Evolutionary conservation across 1,140 invertebrate species (phyloP).

Genomic region (Drosophila ogumai): DNA sequence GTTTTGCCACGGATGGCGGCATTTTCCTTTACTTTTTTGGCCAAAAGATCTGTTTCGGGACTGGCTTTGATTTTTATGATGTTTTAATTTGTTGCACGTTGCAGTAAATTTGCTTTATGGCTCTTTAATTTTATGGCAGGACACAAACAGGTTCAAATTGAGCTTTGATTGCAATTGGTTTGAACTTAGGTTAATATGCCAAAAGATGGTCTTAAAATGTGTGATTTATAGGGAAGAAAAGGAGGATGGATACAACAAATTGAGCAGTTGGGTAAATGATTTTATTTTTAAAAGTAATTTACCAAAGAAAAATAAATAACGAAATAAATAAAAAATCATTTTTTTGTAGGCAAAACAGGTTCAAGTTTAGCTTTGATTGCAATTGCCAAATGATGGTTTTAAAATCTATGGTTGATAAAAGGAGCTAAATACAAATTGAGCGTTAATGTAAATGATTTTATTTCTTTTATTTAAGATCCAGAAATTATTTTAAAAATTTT

Average conservation of each 20-base stretch:
- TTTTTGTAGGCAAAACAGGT: too few species aligned
- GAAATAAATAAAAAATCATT: too few species aligned
- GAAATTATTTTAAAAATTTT: too few species aligned
- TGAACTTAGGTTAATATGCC: slow-evolving; percentile 37
- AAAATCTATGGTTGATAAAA: too few species aligned
- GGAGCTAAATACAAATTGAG: too few species aligned
- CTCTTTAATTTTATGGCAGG: slow-evolving; percentile 55
- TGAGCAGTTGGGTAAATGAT: not conserved
- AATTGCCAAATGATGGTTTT: too few species aligned
- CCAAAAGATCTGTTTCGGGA: slow-evolving; percentile 47
- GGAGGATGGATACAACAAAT: not conserved
- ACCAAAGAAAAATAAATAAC: not conserved
- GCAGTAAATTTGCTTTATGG: slow-evolving; percentile 66
- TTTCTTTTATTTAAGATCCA: too few species aligned
- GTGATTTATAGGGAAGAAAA: slow-evolving; percentile 5
- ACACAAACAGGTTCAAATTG: slow-evolving; percentile 45
- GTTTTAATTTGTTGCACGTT: slow-evolving; percentile 83
- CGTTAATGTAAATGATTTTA: too few species aligned
- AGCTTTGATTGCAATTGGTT: slow-evolving; percentile 39
- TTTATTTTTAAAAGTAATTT: not conserved
- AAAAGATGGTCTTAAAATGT: slow-evolving; percentile 18
- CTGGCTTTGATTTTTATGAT: slow-evolving; percentile 80
- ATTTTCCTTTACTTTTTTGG: slow-evolving; percentile 50
- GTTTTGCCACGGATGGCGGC: slow-evolving; percentile 62
- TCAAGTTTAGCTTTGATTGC: too few species aligned